These are phyloP conservation scores for Choristoneura rosaceana DNA, from an alignment of 2,888 invertebrate species.

Conservation along the genomic window DNA sequence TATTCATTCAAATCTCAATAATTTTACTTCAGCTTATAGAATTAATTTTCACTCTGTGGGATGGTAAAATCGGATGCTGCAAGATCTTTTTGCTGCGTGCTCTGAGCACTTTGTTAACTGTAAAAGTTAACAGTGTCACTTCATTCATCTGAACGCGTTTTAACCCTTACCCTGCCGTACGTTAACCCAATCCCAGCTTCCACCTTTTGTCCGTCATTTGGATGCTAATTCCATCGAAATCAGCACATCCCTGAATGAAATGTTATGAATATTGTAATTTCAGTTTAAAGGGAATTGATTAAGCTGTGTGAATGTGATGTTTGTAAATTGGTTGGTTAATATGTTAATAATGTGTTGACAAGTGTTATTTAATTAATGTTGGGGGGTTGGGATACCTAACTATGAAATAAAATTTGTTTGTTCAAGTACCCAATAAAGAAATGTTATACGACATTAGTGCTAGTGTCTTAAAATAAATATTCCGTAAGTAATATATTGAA, in stretches of 20 bases:
- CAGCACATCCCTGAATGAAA: constrained; percentile 53
- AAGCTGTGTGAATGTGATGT: constrained; percentile 55
- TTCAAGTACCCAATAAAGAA: no score
- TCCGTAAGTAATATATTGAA: no score
- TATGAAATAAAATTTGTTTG: no score
- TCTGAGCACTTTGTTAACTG: no score
- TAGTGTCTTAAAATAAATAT: no score
- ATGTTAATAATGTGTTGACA: constrained; percentile 40
- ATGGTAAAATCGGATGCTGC: no score
- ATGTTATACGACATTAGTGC: no score
- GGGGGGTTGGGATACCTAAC: not conserved
- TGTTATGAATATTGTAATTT: constrained; percentile 80
- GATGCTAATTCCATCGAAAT: constrained; percentile 83
- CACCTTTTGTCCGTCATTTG: constrained; percentile 82
- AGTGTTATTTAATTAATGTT: constrained; percentile 33
- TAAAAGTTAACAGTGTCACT: not conserved
- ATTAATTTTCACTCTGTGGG: no score
- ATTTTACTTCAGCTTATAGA: no score
- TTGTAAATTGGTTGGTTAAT: constrained; percentile 39
- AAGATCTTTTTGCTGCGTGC: no score
- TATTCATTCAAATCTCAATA: no score
- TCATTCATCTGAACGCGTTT: constrained; percentile 9
- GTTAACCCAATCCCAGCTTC: constrained; percentile 60
- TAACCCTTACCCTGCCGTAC: constrained; percentile 43
- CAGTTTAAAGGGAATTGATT: constrained; percentile 70